Conservation (phyloP, 2,113 vertebrate species). For the Tympanuchus pallidicinctus region DNA sequence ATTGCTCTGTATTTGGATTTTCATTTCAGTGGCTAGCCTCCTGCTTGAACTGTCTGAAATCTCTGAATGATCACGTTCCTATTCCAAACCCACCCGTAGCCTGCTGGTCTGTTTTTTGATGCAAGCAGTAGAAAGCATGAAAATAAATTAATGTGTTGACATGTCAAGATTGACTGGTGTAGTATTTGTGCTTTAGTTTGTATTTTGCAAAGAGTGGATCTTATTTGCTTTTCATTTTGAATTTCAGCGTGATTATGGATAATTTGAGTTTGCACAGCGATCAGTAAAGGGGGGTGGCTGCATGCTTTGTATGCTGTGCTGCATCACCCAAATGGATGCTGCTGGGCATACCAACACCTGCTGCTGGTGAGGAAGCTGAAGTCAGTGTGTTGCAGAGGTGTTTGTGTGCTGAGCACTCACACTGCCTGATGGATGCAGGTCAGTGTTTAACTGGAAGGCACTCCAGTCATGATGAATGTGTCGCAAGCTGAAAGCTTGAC, state of each 20-base stretch:
- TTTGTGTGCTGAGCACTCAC: neutral
- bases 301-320: neutral
- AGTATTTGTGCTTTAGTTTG: neutral
- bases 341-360: neutral
- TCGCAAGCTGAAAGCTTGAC: neutral
- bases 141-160: neutral
- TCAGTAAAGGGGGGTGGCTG: neutral
- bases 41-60: neutral
- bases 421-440: neutral
- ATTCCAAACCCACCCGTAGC: neutral
- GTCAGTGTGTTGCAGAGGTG: too few species aligned
- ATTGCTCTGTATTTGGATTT: constrained; percentile 13
- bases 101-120: neutral
- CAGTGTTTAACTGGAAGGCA: neutral
- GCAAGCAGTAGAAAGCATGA: neutral
- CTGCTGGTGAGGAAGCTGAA: accelerated
- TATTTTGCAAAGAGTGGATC: neutral
- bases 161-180: neutral
- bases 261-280: neutral
- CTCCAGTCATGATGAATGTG: accelerated
- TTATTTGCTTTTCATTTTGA: neutral
- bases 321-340: neutral
- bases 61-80: neutral
- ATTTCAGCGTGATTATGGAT: neutral
- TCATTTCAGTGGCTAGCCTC: constrained; percentile 39